Evolutionary conservation across 2,113 vertebrate genomes (phyloP).

Genomic region (Notechis scutatus): DNA sequence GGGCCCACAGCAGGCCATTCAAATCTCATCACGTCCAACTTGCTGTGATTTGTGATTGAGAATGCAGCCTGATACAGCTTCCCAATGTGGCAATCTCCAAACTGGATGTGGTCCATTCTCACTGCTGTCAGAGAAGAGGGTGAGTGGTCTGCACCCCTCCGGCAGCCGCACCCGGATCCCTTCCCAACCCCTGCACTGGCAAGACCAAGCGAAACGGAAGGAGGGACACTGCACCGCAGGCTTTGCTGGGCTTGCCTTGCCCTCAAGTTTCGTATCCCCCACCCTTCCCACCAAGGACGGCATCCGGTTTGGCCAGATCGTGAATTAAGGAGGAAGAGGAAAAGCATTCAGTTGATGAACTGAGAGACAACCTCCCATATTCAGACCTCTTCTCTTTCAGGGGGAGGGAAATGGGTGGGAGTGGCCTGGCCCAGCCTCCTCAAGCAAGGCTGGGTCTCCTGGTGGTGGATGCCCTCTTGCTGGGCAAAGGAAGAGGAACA

Average conservation of each 20-base stretch:
- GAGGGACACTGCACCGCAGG: neutral
- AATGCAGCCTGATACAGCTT: slow-evolving; percentile 70
- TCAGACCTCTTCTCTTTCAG: neutral
- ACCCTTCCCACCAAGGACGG: neutral
- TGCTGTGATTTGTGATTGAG: slow-evolving; percentile 81
- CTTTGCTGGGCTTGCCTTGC: fast-evolving
- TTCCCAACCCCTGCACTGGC: neutral
- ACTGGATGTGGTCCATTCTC: slow-evolving; percentile 73
- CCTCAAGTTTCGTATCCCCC: neutral
- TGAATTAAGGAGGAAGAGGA: neutral
- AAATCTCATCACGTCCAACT: slow-evolving; percentile 70
- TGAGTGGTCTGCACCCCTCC: neutral
- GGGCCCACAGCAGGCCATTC: slow-evolving; percentile 73
- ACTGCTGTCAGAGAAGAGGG: slow-evolving; percentile 54
- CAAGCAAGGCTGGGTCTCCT: neutral
- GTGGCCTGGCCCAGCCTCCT: neutral
- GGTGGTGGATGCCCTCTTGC: neutral
- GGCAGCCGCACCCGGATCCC: neutral
- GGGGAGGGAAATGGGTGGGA: neutral
- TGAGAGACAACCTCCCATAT: neutral
- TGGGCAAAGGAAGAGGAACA: neutral
- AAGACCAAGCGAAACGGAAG: neutral
- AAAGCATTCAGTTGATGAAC: neutral
- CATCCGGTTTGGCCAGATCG: neutral
- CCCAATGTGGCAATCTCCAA: slow-evolving; percentile 80